These are phyloP conservation scores for Sitophilus oryzae DNA, from an alignment of 1,140 invertebrate species.

Conservation along the genomic window DNA sequence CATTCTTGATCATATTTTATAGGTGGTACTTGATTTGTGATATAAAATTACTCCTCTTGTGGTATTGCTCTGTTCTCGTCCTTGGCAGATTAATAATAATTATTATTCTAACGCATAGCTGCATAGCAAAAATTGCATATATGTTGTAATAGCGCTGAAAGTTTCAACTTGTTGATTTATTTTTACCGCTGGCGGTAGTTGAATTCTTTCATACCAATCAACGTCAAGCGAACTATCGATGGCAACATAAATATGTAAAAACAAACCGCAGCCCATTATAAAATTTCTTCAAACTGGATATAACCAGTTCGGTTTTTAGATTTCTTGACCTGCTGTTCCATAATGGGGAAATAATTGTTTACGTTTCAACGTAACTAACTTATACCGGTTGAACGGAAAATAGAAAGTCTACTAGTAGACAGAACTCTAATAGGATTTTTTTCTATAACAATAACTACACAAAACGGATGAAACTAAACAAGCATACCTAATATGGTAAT, in stretches of 20 bases:
- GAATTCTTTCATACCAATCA: neutral
- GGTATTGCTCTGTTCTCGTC: too few species aligned
- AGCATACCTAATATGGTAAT: too few species aligned
- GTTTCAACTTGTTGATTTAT: neutral
- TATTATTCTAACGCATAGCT: too few species aligned
- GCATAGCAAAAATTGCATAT: too few species aligned
- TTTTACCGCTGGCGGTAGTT: constrained; percentile 1
- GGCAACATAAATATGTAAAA: neutral
- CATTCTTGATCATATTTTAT: too few species aligned
- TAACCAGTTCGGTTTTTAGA: constrained; percentile 13
- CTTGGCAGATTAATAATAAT: too few species aligned
- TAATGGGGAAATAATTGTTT: neutral
- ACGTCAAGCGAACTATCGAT: neutral
- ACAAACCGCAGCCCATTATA: neutral
- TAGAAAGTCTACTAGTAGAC: constrained; percentile 8
- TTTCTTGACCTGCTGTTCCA: constrained; percentile 16
- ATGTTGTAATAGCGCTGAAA: too few species aligned
- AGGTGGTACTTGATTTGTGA: too few species aligned
- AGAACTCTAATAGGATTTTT: too few species aligned
- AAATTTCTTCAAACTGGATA: constrained; percentile 16
- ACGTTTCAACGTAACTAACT: neutral
- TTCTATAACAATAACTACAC: too few species aligned
- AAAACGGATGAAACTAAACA: too few species aligned
- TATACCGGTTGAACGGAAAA: constrained; percentile 4
- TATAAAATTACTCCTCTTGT: too few species aligned